phyloP scores from a whole-genome alignment of 2,888 invertebrate species.

The Cheilosia variabilis region DNA sequence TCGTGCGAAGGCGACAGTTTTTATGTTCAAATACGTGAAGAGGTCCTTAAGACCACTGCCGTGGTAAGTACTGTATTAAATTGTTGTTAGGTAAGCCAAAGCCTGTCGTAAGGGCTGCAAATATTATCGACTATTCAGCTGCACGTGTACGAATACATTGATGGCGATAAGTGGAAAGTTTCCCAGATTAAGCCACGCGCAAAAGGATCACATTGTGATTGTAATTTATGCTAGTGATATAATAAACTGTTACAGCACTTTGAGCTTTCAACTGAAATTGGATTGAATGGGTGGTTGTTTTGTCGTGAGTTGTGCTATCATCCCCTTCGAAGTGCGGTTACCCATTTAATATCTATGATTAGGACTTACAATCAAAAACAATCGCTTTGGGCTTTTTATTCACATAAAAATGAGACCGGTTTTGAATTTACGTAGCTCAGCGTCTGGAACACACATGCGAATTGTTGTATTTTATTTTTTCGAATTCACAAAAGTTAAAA shows the following conservation, averaged over 20 bases:
- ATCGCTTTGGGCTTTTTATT: too few species aligned
- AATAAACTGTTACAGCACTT: not conserved
- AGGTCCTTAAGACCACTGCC: not conserved
- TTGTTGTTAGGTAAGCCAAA: not conserved
- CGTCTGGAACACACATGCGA: too few species aligned
- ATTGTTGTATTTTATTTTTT: too few species aligned
- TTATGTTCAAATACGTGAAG: not conserved
- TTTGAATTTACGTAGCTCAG: too few species aligned
- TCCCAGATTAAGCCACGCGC: not conserved
- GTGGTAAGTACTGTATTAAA: not conserved
- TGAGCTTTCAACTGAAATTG: not conserved
- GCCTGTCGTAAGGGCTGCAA: not conserved
- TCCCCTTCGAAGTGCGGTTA: too few species aligned
- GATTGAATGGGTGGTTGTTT: not conserved
- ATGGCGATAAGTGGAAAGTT: not conserved
- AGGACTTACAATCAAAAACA: too few species aligned
- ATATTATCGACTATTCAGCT: not conserved
- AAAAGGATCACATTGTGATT: not conserved
- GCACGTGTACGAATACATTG: not conserved
- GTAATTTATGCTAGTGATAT: not conserved
- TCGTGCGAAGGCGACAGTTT: not conserved
- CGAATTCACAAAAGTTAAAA: too few species aligned
- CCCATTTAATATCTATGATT: too few species aligned
- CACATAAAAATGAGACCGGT: too few species aligned
- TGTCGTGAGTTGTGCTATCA: too few species aligned